Conservation (phyloP, 2,113 vertebrate genomes). For the Tragelaphus buxtoni region DNA sequence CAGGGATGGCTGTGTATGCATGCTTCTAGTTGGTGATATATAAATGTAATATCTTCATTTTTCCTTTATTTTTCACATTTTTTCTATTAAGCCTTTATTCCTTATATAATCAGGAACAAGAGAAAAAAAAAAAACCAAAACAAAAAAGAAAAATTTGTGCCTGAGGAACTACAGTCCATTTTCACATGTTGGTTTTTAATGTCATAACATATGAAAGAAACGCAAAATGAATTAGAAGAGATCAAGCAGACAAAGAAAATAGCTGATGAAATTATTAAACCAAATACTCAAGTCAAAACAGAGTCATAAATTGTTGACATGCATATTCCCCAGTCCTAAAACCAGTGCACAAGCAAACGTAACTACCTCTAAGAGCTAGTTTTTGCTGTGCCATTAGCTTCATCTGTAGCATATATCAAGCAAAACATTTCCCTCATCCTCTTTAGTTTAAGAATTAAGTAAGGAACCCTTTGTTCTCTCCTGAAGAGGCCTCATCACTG, state of each 20-base stretch:
- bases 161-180: slow-evolving; percentile 1
- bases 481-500: background rate
- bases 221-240: slow-evolving; percentile 31
- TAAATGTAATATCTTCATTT: background rate
- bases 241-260: slow-evolving; percentile 36
- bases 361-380: background rate
- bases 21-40: background rate
- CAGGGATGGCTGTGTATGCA: background rate
- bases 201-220: slow-evolving; percentile 41
- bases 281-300: background rate
- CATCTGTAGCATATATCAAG: background rate
- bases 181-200: slow-evolving; percentile 48
- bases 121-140: background rate
- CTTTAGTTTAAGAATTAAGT: slow-evolving; percentile 1
- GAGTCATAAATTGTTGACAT: background rate
- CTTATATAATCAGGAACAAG: background rate
- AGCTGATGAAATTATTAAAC: slow-evolving; percentile 16
- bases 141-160: background rate
- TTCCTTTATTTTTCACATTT: background rate
- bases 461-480: background rate
- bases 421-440: background rate
- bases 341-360: accelerated
- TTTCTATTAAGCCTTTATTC: background rate
- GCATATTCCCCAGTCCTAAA: background rate
- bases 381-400: background rate